Evolutionary conservation across 2,113 vertebrate genomes (phyloP).

Genomic region (Carettochelys insculpta): DNA sequence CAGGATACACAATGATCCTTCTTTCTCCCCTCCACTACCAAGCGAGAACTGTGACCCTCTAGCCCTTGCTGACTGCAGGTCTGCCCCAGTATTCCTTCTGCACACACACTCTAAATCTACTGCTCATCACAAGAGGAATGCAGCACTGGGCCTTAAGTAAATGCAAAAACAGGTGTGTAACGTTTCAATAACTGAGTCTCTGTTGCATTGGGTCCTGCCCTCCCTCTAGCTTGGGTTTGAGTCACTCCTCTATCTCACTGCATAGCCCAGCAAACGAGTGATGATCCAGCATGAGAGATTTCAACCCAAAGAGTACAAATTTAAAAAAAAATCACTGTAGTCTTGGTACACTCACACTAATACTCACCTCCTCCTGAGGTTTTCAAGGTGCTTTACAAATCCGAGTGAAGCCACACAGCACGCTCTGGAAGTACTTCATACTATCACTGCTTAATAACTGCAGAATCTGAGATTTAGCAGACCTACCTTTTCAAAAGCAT

Average conservation of each 20-base stretch:
- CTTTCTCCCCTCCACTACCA: background rate
- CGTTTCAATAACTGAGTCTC: background rate
- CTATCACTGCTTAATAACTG: background rate
- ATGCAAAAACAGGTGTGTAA: fast-evolving
- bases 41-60: background rate
- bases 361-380: background rate
- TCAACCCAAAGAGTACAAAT: background rate
- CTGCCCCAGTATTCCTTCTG: background rate
- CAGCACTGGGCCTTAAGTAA: background rate
- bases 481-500: background rate
- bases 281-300: background rate
- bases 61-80: background rate
- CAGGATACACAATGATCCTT: fast-evolving
- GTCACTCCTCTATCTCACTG: background rate
- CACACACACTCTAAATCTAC: background rate
- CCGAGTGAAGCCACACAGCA: fast-evolving
- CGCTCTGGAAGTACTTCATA: background rate
- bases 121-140: background rate
- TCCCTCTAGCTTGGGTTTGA: background rate
- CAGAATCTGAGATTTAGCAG: background rate
- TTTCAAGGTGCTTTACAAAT: background rate
- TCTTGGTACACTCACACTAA: background rate
- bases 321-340: background rate
- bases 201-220: background rate
- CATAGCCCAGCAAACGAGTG: background rate